A percentile compares a stretch with the other conserved stretches of the same genome.
Evolutionary conservation across 2,888 invertebrate genomes (phyloP).

Genomic region (Nezara viridula): DNA sequence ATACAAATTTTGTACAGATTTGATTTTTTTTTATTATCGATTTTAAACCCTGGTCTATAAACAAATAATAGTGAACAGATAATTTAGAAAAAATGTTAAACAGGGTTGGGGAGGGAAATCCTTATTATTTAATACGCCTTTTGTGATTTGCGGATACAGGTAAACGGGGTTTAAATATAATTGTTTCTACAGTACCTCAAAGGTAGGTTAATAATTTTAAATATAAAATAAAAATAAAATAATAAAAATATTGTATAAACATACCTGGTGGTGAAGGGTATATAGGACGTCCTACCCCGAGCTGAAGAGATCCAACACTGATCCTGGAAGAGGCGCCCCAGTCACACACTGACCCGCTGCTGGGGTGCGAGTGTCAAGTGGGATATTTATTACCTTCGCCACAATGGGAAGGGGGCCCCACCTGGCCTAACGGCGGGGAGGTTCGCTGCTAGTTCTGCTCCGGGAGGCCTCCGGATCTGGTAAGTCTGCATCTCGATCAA

Average conservation of each 20-base stretch:
- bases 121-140: too few relatives aligned
- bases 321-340: background rate
- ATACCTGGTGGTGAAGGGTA: background rate
- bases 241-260: background rate
- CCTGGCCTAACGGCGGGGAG: slow-evolving; percentile 47
- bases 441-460: background rate
- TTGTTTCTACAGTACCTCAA: too few relatives aligned
- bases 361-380: slow-evolving; percentile 51
- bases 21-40: too few relatives aligned
- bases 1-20: too few relatives aligned
- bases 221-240: too few relatives aligned
- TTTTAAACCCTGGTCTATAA: too few relatives aligned
- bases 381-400: slow-evolving; percentile 54
- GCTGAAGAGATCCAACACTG: background rate
- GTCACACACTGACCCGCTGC: slow-evolving; percentile 26
- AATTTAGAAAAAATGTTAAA: too few relatives aligned
- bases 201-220: too few relatives aligned
- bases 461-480: background rate
- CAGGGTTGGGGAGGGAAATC: too few relatives aligned
- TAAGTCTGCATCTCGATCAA: slow-evolving; percentile 19
- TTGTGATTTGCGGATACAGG: too few relatives aligned
- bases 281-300: background rate
- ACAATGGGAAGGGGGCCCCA: background rate
- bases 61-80: too few relatives aligned
- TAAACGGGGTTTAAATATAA: too few relatives aligned